Evolutionary conservation across 2,797 vertebrate genomes (phyloP), one percentile per base, ranked within the genome.

Genomic region (Dipus sagitta): DNA sequence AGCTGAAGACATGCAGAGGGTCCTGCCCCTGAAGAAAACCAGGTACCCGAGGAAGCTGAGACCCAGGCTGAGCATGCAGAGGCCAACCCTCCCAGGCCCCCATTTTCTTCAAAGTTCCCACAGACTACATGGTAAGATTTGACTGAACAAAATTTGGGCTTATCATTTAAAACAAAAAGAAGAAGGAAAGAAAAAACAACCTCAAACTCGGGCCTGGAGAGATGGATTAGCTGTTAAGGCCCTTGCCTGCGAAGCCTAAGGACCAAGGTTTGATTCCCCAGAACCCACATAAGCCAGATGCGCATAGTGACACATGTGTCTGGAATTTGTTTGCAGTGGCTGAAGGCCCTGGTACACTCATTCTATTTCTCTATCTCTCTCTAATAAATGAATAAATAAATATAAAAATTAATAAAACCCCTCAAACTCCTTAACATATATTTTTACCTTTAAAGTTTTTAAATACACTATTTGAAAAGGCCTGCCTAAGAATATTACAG

Each of bases 151-250:
- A 20, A 81, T 9, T 58, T 88, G 42, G 75, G 28, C 42, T 94
- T 92, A 86, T n/a, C 65, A 78, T 62, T 79, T 68, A 93, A 95
- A 91, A 75, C 26, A 47, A 47, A 64, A 91, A 87, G 34, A 86
- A 91, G 90, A 52, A 12, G 3, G 23, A 54, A 52, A 52, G 78
- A 11, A 58, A 58, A 58, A 58, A 15, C 11, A 58, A 58, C 54
- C 54, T 58, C 17, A 58, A 10, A 47, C 47, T 47, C 8, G 11
- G 47, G 47, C 6, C 47, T 47, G 47, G 47, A 47, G 47, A 47
- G 11, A 11, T 47, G 47, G 47, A 5, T 47, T 47, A 47, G 47
- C 47, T 9, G 47, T 47, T 47, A 47, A 11, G 47, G 8, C 47
- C 6, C 47, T 47, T 47, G 47, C 47, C 47, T 47, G 47, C 11